Evolutionary conservation across 2,888 invertebrate genomes (phyloP).

Genomic region (Luffia ferchaultella): DNA sequence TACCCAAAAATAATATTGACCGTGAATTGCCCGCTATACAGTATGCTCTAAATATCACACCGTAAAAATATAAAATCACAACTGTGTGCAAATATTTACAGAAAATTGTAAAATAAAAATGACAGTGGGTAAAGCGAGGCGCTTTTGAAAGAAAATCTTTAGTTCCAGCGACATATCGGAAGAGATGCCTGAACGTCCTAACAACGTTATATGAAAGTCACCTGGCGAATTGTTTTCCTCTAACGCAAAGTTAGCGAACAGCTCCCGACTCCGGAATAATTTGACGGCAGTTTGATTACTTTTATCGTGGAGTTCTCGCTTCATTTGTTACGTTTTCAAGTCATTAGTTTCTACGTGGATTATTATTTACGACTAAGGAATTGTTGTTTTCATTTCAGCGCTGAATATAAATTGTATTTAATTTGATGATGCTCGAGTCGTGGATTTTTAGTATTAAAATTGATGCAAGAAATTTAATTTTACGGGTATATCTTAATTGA

Average conservation of each 20-base stretch:
- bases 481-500: no score
- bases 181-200: background rate
- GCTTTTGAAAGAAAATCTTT: no score
- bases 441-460: background rate
- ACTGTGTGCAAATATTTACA: no score
- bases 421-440: background rate
- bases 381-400: slow-evolving; percentile 15
- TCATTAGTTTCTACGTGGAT: slow-evolving; percentile 64
- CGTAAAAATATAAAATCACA: no score
- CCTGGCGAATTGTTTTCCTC: background rate
- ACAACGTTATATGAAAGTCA: background rate
- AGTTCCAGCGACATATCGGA: no score
- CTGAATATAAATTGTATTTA: background rate
- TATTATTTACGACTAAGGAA: slow-evolving; percentile 37
- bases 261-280: slow-evolving; percentile 32
- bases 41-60: no score
- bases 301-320: slow-evolving; percentile 61
- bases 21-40: no score
- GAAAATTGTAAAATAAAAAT: no score
- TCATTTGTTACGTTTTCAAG: slow-evolving; percentile 55
- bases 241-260: background rate
- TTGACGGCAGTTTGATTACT: slow-evolving; percentile 63
- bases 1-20: no score
- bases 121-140: no score
- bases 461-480: no score